Conservation (phyloP, 1,140 invertebrate genomes). For the Melanaphis sacchari region DNA sequence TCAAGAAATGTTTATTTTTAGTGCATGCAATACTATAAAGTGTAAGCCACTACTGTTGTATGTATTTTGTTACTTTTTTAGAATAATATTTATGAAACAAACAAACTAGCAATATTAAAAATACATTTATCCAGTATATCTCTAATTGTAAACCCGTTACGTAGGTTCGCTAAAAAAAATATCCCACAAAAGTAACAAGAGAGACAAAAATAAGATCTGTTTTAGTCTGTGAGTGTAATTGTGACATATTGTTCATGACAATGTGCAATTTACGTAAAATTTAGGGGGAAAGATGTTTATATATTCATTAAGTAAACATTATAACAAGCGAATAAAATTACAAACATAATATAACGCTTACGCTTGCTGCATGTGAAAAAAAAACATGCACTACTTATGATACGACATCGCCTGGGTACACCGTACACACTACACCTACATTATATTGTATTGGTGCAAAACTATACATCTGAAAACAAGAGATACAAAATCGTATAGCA, state of each 20-base stretch:
- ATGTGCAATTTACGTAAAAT: slow-evolving; percentile 22
- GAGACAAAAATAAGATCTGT: slow-evolving; percentile 5
- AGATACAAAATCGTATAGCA: background rate
- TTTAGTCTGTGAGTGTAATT: background rate
- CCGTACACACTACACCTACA: no score
- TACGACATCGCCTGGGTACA: background rate
- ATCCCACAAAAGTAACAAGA: background rate
- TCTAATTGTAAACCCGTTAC: background rate
- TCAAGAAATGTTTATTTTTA: background rate
- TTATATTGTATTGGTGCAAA: background rate
- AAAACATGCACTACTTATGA: background rate
- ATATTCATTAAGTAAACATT: slow-evolving; percentile 20
- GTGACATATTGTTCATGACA: slow-evolving; percentile 45
- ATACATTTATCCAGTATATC: background rate
- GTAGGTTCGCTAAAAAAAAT: background rate
- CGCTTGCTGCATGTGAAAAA: background rate
- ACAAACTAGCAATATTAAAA: background rate
- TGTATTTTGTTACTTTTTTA: background rate
- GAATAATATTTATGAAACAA: background rate
- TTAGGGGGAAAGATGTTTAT: background rate
- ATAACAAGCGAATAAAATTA: slow-evolving; percentile 19
- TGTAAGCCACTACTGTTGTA: background rate
- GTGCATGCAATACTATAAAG: background rate
- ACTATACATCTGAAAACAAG: slow-evolving; percentile 7
- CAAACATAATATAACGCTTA: background rate